Evolutionary conservation across 2,888 invertebrate species (phyloP), one percentile per base, ranked within the genome.

Genomic region (Eupithecia abbreviata): DNA sequence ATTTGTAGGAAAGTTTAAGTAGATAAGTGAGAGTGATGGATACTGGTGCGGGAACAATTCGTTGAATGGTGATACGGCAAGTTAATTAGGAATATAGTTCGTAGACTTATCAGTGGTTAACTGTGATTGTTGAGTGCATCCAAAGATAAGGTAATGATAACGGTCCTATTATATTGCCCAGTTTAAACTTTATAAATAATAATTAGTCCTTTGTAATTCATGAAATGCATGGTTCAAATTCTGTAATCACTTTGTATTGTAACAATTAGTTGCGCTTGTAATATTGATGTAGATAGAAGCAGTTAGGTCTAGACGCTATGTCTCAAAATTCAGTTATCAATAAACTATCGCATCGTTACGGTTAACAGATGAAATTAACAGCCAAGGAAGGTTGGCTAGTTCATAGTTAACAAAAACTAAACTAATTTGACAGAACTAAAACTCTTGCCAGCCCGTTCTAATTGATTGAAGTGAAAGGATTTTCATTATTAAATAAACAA

Each of bases 71-170:
- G 70, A 70, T 72, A 73, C 58, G 69, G 65, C 55, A 55, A 67
- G 71, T 73, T 43, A 45, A n/a, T 71, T 71, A 65, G 43, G n/a
- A 30, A 62, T 62, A 43, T 72, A 71, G 67, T 15, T 72, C 41
- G 74, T 78, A 78, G 77, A 73, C 62, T 72, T 55, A 66, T 69
- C 66, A 66, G 42, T 73, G 67, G 78, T 74, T 75, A 70, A 76
- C 78, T 78, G 78, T 78, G 78, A 78, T 78, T 76, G 7, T 74
- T 74, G 55, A 72, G 58, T 72, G 51, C 42, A 74, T 74, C 76
- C 78, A 78, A 78, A 76, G 75, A 78, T 66, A 15, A 6, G n/a
- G 51, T 51, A 75, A 75, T 71, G 73, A 69, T 69, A 75, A 75
- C 73, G 75, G 73, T 45, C 78, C 73, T 76, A 72, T 55, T 73